phyloP scores from a whole-genome alignment of 2,888 invertebrate genomes.

The Automeris io region DNA sequence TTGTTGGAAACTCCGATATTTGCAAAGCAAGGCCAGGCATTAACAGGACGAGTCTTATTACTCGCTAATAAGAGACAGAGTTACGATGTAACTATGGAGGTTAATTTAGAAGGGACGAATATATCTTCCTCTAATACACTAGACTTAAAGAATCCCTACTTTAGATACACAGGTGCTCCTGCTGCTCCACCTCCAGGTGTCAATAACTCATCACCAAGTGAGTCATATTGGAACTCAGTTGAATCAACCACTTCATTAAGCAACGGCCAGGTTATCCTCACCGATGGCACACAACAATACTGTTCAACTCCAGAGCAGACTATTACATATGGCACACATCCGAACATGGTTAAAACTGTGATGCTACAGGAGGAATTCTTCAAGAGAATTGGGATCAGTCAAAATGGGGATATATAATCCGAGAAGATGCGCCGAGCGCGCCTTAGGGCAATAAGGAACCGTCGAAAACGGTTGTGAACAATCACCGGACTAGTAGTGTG shows the following conservation, averaged over 20 bases:
- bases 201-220: slow-evolving; percentile 93
- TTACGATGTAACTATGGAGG: slow-evolving; percentile 98
- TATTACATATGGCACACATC: slow-evolving; percentile 57
- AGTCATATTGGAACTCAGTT: slow-evolving; percentile 92
- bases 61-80: slow-evolving; percentile 98
- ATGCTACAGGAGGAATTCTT: slow-evolving; percentile 75
- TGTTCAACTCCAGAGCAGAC: slow-evolving; percentile 58
- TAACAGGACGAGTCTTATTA: slow-evolving; percentile 91
- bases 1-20: slow-evolving; percentile 95
- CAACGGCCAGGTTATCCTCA: slow-evolving; percentile 63
- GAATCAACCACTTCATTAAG: slow-evolving; percentile 81
- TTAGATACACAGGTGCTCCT: slow-evolving; percentile 95
- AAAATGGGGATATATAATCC: slow-evolving; percentile 75
- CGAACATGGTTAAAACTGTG: slow-evolving; percentile 70
- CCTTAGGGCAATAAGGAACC: slow-evolving; percentile 69
- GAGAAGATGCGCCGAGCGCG: slow-evolving; percentile 69
- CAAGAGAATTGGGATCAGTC: slow-evolving; percentile 72
- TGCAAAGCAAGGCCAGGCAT: slow-evolving; percentile 93
- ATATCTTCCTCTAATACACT: slow-evolving; percentile 92
- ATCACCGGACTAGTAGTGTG: slow-evolving; percentile 65
- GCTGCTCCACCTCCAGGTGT: slow-evolving; percentile 95
- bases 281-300: slow-evolving; percentile 61
- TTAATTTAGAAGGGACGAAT: slow-evolving; percentile 92
- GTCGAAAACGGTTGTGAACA: slow-evolving; percentile 73
- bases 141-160: slow-evolving; percentile 99